Percentiles rank a stretch among this genome's conserved stretches.
Conservation (phyloP, 2,797 vertebrate species). For the Saxicola maurus region DNA sequence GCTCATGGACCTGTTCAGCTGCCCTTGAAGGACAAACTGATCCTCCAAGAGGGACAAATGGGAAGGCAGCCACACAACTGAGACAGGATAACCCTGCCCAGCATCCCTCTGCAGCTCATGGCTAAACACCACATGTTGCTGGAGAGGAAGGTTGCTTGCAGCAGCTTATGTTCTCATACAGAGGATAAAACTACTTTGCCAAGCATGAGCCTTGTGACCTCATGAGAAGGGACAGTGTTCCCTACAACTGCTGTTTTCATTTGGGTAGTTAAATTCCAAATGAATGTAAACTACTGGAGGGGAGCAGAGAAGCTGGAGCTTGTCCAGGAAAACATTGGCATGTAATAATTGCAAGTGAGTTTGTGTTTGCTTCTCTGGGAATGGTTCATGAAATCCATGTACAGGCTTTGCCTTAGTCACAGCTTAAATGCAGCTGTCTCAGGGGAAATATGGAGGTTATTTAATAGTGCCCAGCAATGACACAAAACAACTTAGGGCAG, state of each 20-base stretch:
- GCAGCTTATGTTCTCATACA: background rate
- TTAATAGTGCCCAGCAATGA: constrained; percentile 21
- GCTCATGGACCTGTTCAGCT: fast-evolving
- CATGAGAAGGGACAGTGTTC: background rate
- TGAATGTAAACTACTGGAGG: background rate
- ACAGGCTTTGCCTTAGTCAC: background rate
- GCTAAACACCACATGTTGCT: background rate
- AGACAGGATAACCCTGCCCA: background rate
- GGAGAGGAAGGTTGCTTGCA: background rate
- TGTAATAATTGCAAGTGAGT: background rate
- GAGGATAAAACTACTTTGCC: background rate
- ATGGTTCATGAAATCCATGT: background rate
- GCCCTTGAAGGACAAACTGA: background rate
- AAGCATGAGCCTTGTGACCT: background rate
- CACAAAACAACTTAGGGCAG: constrained; percentile 18
- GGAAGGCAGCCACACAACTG: background rate
- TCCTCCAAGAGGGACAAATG: background rate
- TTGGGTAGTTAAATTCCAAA: background rate
- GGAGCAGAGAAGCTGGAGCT: constrained; percentile 11
- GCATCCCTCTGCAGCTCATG: background rate
- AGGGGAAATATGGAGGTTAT: constrained; percentile 6
- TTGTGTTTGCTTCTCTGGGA: constrained; percentile 8
- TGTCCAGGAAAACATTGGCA: constrained; percentile 4
- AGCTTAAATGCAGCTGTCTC: background rate
- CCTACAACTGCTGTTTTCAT: background rate